Conservation (phyloP, 2,797 vertebrate genomes). For the Pseudochirops corinnae region DNA sequence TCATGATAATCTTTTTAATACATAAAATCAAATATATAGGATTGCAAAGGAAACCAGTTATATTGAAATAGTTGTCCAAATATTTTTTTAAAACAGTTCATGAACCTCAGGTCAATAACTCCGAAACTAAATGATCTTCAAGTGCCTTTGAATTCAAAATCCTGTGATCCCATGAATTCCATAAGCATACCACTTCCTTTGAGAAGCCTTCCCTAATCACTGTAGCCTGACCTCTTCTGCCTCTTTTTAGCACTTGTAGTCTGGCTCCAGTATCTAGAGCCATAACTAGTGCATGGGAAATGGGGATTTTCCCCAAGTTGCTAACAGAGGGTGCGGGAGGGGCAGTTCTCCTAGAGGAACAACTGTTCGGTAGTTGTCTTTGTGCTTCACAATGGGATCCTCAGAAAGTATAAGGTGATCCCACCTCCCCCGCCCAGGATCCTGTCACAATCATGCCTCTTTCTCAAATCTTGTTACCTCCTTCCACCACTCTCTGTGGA, state of each 20-base stretch:
- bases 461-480: background rate
- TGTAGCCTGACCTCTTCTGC: background rate
- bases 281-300: background rate
- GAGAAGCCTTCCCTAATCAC: background rate
- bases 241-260: background rate
- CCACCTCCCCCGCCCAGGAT: too few relatives aligned
- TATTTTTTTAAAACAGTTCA: background rate
- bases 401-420: background rate
- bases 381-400: background rate
- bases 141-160: background rate
- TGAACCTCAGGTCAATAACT: background rate
- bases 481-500: background rate
- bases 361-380: background rate
- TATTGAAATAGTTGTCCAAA: background rate
- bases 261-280: background rate
- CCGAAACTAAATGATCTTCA: background rate
- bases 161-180: background rate
- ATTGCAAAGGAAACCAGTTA: background rate
- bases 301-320: background rate
- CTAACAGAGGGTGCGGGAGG: background rate
- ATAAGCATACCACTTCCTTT: background rate
- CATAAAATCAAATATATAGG: background rate
- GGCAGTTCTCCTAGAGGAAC: background rate
- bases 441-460: background rate
- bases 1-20: background rate